These are phyloP conservation scores for Drosophila kokeensis DNA, from an alignment of 2,888 invertebrate species.

Conservation along the genomic window DNA sequence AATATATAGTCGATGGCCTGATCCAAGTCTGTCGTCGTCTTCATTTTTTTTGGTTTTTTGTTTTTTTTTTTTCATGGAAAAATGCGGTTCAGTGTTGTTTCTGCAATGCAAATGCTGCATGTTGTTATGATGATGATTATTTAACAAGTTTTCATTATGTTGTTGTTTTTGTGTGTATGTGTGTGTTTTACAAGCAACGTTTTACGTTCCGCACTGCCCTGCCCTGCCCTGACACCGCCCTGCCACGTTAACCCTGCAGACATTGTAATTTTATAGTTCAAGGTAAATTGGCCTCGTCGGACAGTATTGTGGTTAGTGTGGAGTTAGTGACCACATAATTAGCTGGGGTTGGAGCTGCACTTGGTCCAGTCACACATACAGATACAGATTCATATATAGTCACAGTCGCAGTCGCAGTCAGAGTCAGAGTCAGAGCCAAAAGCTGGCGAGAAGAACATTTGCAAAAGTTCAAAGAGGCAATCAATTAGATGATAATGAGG, in stretches of 20 bases:
- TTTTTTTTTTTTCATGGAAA: background rate
- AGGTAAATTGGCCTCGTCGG: slow-evolving; percentile 58
- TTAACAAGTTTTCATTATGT: slow-evolving; percentile 62
- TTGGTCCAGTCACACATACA: slow-evolving; percentile 9
- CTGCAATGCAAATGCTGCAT: slow-evolving; percentile 12
- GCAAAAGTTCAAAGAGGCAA: slow-evolving; percentile 37
- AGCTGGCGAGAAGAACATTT: slow-evolving; percentile 47
- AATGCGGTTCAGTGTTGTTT: slow-evolving; percentile 23
- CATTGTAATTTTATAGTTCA: slow-evolving; percentile 74
- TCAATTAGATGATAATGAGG: slow-evolving; percentile 16
- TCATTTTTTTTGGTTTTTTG: background rate
- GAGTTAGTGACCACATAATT: slow-evolving; percentile 52
- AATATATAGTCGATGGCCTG: background rate
- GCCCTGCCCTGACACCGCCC: background rate
- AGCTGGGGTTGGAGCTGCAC: slow-evolving; percentile 21
- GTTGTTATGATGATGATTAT: slow-evolving; percentile 37
- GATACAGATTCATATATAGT: slow-evolving; percentile 2
- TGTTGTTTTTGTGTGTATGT: slow-evolving; percentile 46
- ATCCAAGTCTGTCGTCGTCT: background rate
- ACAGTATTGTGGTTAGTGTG: slow-evolving; percentile 4
- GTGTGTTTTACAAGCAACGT: slow-evolving; percentile 20
- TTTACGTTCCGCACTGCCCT: slow-evolving; percentile 6
- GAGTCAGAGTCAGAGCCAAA: slow-evolving; percentile 9
- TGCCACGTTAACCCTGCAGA: background rate
- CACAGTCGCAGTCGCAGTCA: slow-evolving; percentile 18